Evolutionary conservation across 2,888 invertebrate genomes (phyloP), one percentile per base, ranked within the genome.

Genomic region (Scotopteryx bipunctaria): DNA sequence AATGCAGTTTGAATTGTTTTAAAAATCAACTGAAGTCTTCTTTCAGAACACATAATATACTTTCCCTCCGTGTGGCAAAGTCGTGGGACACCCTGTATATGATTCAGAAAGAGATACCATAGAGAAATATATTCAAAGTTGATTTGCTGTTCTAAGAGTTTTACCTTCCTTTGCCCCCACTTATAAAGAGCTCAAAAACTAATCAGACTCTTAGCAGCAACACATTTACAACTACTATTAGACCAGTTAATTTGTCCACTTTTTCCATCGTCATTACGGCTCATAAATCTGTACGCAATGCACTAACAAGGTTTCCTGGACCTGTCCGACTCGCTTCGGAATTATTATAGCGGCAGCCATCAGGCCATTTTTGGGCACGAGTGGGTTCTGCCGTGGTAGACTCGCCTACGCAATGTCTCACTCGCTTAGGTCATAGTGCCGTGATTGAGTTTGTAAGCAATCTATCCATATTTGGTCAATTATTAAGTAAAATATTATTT

Each of bases 351-450:
- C 41, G 17, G 31, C 16, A 37, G 36, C 14, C 15, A 38, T n/a
- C 33, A n/a, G 5, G 16, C 53, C 53, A 38, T 53, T 43, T 53
- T 47, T 38, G 53, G 47, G 16, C 38, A 33, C 27, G 33, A 33
- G 19, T 8, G 37, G 25, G 38, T 15, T 27, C 36, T n/a, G 23
- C 5, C 8, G 33, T 8, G 25, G 43, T 14, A 47, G 53, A 47
- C 53, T 32, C 42, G 47, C 47, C 53, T 43, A 53, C 53, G 43
- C 37, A 0, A 16, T 23, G 36, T 37, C 46, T 46, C 42, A 41
- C 48, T 29, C 31, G 49, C 32, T 36, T 37, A 37, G 42, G 49
- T 17, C 37, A 37, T 43, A 4, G 17, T 31, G 19, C 3, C 37
- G 35, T 43, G 27, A 33, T 42, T 23, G 19, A 5, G 32, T 42